Base-by-base conservation (phyloP, 1,140 invertebrate species). In the Ostrea edulis region DNA sequence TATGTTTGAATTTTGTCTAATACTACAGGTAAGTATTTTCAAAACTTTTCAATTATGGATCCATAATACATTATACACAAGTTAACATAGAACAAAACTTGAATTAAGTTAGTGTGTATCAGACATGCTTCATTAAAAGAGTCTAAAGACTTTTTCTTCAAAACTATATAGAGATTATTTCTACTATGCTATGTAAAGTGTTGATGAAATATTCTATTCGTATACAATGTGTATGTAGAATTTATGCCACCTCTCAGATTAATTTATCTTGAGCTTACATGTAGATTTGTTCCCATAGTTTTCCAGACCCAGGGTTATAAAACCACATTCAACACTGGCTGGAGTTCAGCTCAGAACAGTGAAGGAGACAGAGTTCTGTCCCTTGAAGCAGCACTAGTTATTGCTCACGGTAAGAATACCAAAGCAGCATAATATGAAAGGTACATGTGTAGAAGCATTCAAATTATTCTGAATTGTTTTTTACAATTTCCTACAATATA, bases 321-420 rank as follows among this genome's bases (percentile, higher is more conserved):
- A 0, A 84, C 86, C 2, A 88, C 98, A 93, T 95, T 99, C 83
- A 99, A 99, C 95, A 99, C 95, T n/a, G 98, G 98, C 7, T 94
- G 99, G 89, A 98, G 97, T 93, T 98, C 98, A 71, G 98, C 97
- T 81, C 96, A 97, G 82, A 99, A 99, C 95, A 98, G 98, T 95
- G 98, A 98, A 95, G 98, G 98, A 2, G 97, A 98, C 94, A 96
- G 98, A 90, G 98, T 99, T 1, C 98, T 99, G 82, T 99, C 98
- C 0, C 96, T 98, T 85, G 98, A 99, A 95, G 98, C 98, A 2
- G 98, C 99, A 95, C 95, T 99, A 87, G 98, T 99, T 22, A 99
- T 98, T 29, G 98, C 98, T 85, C 98, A 99, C 95, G 98, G 93
- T 93, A 85, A 81, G 86, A 82, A 22, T 81, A 62, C 58, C n/a